Evolutionary conservation across 2,797 vertebrate genomes (phyloP).

Genomic region (Enteromius trimaculatus): DNA sequence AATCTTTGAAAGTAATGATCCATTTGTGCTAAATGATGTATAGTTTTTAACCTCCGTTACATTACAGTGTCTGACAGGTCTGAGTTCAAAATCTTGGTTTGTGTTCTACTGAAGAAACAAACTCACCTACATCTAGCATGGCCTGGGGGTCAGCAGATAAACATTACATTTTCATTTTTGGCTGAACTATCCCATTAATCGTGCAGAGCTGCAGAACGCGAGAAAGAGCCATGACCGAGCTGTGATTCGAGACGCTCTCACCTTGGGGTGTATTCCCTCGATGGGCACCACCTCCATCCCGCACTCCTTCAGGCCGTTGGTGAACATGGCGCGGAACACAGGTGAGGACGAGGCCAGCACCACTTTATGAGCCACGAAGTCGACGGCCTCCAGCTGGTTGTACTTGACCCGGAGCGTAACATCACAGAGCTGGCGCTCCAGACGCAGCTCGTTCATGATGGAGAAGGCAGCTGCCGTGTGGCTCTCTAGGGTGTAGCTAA

Average conservation of each 20-base stretch:
- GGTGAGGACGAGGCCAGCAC: constrained; percentile 92
- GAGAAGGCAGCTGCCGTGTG: constrained; percentile 89
- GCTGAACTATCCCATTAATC: too few species aligned
- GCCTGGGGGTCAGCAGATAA: too few species aligned
- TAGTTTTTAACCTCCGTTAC: too few species aligned
- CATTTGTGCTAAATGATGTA: too few species aligned
- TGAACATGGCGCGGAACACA: constrained; percentile 95
- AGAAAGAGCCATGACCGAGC: too few species aligned
- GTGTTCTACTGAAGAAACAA: too few species aligned
- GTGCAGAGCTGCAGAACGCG: too few species aligned
- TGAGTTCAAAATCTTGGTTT: too few species aligned
- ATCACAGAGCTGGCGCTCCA: constrained; percentile 89
- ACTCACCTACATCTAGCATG: too few species aligned
- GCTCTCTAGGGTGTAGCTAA: constrained; percentile 93
- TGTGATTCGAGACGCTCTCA: constrained; percentile 56
- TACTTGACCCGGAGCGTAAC: constrained; percentile 90
- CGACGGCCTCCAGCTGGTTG: constrained; percentile 81
- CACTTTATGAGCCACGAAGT: constrained; percentile 92
- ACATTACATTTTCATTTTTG: too few species aligned
- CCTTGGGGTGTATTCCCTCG: constrained; percentile 90
- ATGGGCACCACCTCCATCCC: constrained; percentile 93
- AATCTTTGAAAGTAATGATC: too few species aligned
- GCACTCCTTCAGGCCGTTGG: constrained; percentile 88
- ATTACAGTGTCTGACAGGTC: too few species aligned
- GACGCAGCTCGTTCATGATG: constrained; percentile 93